Evolutionary conservation across 2,113 vertebrate genomes (phyloP).

Genomic region (Marmota flaviventris): DNA sequence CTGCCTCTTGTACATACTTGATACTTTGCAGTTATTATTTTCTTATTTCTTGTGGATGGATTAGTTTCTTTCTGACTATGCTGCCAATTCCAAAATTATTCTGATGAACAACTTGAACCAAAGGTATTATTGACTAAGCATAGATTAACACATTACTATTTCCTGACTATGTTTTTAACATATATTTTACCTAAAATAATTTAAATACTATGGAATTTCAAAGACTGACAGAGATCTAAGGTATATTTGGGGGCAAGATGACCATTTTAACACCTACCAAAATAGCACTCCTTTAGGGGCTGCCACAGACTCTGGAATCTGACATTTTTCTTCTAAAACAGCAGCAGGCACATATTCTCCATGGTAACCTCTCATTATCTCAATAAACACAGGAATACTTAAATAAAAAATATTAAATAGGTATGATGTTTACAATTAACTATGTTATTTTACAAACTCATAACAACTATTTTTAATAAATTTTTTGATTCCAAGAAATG

Average conservation of each 20-base stretch:
- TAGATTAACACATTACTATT: background rate
- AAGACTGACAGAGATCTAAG: background rate
- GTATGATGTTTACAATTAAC: background rate
- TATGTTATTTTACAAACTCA: conserved; percentile 1
- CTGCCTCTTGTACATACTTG: background rate
- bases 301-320: background rate
- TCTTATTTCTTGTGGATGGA: background rate
- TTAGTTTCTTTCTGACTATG: background rate
- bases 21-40: background rate
- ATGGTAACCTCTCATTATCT: background rate
- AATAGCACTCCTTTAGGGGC: background rate
- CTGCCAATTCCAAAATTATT: background rate
- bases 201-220: conserved; percentile 27
- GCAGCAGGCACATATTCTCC: background rate
- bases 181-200: background rate
- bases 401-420: background rate
- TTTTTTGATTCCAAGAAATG: conserved; percentile 32
- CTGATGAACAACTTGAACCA: background rate
- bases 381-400: background rate
- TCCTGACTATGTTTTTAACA: background rate
- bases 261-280: background rate
- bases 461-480: background rate
- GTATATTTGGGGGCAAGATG: background rate
- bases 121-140: background rate
- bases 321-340: conserved; percentile 9